Evolutionary conservation across 2,888 invertebrate genomes (phyloP).

Genomic region (Auanema freiburgensis): DNA sequence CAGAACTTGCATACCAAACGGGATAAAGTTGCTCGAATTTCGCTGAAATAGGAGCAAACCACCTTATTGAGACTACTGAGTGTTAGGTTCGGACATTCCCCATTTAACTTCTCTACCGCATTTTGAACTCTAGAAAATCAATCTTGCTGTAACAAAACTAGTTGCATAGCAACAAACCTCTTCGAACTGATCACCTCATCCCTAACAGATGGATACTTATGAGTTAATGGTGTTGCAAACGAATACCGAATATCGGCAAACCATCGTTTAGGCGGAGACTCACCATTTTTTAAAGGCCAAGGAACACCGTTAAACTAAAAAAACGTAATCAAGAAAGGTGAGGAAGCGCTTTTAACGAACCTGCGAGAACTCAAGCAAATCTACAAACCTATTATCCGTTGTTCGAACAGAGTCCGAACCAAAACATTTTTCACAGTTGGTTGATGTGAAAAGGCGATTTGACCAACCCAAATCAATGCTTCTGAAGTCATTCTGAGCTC

Average conservation of each 20-base stretch:
- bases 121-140: conserved; percentile 9
- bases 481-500: no score
- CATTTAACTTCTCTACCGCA: conserved; percentile 4
- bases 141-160: not conserved
- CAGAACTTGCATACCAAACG: conserved; percentile 50
- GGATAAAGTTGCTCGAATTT: conserved; percentile 51
- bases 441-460: no score
- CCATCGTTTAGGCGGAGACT: conserved; percentile 23
- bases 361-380: no score
- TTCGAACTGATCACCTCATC: conserved; percentile 41
- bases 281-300: conserved; percentile 23
- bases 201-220: conserved; percentile 46
- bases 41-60: conserved; percentile 25
- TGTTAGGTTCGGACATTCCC: not conserved
- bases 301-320: conserved; percentile 40
- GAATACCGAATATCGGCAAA: conserved; percentile 51
- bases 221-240: conserved; percentile 35
- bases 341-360: no score
- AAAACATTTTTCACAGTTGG: no score
- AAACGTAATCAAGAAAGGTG: not conserved
- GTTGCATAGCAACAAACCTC: conserved; percentile 25
- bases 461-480: no score
- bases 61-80: not conserved
- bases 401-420: no score
- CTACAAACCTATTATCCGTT: no score